Base-by-base conservation (phyloP, 2,797 vertebrate species). In the Anguilla pacifica region DNA sequence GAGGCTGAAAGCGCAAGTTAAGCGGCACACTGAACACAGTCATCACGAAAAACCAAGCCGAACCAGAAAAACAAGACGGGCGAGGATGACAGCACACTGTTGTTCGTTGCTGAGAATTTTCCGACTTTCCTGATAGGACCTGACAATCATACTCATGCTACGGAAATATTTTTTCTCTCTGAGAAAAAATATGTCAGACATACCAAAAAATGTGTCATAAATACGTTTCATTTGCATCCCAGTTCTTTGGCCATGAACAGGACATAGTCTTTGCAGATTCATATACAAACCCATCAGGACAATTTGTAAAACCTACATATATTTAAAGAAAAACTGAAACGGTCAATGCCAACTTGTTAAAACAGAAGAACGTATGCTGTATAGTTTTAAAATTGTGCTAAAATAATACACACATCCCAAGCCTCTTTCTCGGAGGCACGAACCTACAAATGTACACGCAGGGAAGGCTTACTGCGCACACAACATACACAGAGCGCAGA, bases 401-500 rank as follows among this genome's bases (percentile, higher is more conserved):
- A n/a, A 74, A 39, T 35, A 72, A 31, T 39, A 39, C 31, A 74
- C 28, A 35, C 31, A n/a, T 67, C 13, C 77, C 11, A 6, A 39
- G 51, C n/a, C 51, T 4, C 55, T 84, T 17, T 57, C 1, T 31
- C 55, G 19, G 19, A 31, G 17, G 4, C 53, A 59, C 15, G 13
- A 31, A 31, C 83, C 39, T 25, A 55, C 83, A 84, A 31, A 84
- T 35, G 51, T 15, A 35, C 28, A 59, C 31, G n/a, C 81, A 83
- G 25, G 28, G 25, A 83, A 83, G 81, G 22, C 81, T 11, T 25
- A 35, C 2, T 13, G 7, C 7, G 22, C 43, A 46, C 39, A 49
- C 28, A 49, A 51, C 49, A 31, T 10, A 84, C 82, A 53, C 17
- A 17, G 28, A 89, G 86, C 91, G 90, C 57, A 89, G 90, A 93